Evolutionary conservation across 2,888 invertebrate genomes (phyloP), one percentile per base, ranked within the genome.

Genomic region (Cheilosia grossa): DNA sequence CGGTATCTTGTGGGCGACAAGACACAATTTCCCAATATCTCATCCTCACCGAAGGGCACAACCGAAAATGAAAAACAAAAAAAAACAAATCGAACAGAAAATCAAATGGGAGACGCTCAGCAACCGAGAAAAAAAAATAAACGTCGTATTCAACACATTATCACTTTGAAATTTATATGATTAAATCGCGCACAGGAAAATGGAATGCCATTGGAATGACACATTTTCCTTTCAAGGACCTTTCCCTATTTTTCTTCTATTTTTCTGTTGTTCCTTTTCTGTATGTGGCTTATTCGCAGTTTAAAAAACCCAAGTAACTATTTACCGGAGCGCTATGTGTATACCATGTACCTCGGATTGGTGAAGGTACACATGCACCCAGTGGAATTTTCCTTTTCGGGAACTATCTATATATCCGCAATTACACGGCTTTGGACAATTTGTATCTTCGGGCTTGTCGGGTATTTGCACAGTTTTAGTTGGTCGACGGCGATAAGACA

Each of bases 191-290:
- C 42, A 79, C 51, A 64, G 67, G 56, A 49, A 70, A 74, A 74
- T 40, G 74, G 69, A 83, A 80, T 80, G 64, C 80, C 80, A 83
- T 80, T 70, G 80, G 83, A 80, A 83, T 83, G 83, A 83, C 83
- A 83, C 83, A 83, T 83, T 83, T 83, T 83, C 74, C 74, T 80
- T 83, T 83, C 83, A 83, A 83, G 83, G 83, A 83, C 83, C 74
- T 80, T 83, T 83, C 42, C 69, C 49, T 74, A 66, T 74, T 59
- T 67, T 42, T 13, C 17, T 27, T 47, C 37, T 37, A 37, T 56
- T 10, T 17, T 47, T 42, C 51, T 56, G 27, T 30, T 42, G 61
- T 42, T 61, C 9, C 64, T 64, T 21, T 37, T 59, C 19, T 49
- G 21, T 51, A 33, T 53, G 19, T 49, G 30, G 27, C 24, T 51